Conservation (phyloP, 2,113 vertebrate species). For the Heterotilapia buettikoferi region DNA sequence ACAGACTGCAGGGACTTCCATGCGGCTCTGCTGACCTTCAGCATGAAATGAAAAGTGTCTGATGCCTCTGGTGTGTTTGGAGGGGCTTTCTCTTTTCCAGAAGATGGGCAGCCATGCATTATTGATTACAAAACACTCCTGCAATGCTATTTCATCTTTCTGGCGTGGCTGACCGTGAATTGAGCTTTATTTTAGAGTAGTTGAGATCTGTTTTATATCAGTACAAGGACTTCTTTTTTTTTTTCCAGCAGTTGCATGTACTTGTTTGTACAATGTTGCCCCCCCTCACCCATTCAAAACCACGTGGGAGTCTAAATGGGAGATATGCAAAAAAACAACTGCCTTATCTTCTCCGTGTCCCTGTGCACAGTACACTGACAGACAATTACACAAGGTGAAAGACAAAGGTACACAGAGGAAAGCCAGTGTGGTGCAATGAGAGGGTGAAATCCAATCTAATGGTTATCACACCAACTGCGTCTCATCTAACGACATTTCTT, state of each 20-base stretch:
- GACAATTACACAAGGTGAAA: constrained; percentile 30
- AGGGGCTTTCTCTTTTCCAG: constrained; percentile 59
- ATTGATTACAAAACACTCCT: constrained; percentile 72
- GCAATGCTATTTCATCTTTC: constrained; percentile 63
- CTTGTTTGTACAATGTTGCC: constrained; percentile 1
- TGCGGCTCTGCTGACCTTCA: constrained; percentile 63
- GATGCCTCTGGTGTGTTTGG: constrained; percentile 64
- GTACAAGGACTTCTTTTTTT: background rate
- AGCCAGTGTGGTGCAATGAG: background rate
- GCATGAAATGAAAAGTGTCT: constrained; percentile 66
- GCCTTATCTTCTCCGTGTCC: constrained; percentile 32
- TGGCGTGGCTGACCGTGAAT: constrained; percentile 28
- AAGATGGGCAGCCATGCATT: constrained; percentile 71
- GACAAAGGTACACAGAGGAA: constrained; percentile 31
- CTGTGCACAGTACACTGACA: background rate
- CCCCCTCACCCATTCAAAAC: background rate
- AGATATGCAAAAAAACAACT: constrained; percentile 35
- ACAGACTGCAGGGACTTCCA: constrained; percentile 30
- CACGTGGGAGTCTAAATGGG: constrained; percentile 31
- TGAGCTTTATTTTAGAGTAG: constrained; percentile 18
- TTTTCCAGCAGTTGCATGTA: background rate
- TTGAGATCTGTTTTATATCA: constrained; percentile 3
- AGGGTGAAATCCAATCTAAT: background rate
- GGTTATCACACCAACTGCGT: background rate
- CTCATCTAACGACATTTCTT: background rate